Evolutionary conservation across 92 coral and sea anemone species (phyloP).

Genomic region (Desmophyllum pertusum): DNA sequence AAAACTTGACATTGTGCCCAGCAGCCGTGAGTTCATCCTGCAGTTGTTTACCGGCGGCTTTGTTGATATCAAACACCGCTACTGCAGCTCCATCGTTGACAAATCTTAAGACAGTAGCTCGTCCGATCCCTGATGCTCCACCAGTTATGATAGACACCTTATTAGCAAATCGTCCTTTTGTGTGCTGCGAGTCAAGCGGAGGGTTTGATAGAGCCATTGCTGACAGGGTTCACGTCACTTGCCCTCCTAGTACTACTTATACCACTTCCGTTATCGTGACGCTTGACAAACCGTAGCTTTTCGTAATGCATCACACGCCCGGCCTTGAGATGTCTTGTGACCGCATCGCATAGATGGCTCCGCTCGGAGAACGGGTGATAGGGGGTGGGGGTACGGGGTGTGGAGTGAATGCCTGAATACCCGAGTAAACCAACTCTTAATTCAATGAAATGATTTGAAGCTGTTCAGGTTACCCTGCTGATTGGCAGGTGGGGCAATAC

Average conservation of each 20-base stretch:
- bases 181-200: slow-evolving; percentile 50
- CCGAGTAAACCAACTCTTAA: no score
- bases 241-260: no score
- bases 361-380: no score
- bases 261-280: no score
- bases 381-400: no score
- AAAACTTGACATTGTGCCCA: slow-evolving; percentile 54
- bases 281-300: neutral
- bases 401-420: no score
- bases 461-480: no score
- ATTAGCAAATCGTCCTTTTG: slow-evolving; percentile 56
- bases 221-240: neutral
- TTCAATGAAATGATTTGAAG: no score
- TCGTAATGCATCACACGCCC: no score
- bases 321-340: no score
- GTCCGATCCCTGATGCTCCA: slow-evolving; percentile 77
- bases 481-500: no score
- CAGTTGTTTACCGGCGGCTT: slow-evolving; percentile 48
- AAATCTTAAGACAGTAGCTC: slow-evolving; percentile 68
- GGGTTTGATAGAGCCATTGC: slow-evolving; percentile 19
- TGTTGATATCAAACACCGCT: slow-evolving; percentile 70
- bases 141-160: slow-evolving; percentile 70
- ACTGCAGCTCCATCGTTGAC: slow-evolving; percentile 71
- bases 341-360: no score
- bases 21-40: slow-evolving; percentile 44